Evolutionary conservation across 2,797 vertebrate species (phyloP), one percentile per base, ranked within the genome.

Genomic region (Rhynchotus rufescens): DNA sequence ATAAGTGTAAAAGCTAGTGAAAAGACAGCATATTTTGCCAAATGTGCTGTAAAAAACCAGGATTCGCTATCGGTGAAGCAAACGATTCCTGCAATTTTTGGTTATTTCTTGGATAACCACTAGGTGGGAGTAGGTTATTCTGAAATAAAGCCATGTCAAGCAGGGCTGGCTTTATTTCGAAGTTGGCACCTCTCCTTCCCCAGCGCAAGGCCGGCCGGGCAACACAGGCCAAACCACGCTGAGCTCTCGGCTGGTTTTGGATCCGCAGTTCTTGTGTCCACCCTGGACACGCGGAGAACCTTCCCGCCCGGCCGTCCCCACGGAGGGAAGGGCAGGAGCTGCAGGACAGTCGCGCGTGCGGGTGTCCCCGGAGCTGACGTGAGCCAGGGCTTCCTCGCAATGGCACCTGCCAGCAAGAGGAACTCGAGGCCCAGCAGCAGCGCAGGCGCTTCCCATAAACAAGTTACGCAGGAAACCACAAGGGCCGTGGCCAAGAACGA

Each of bases 51-150:
- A 57, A 57, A 32, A 56, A 44, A 49, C 5, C 13, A 45, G 10
- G n/a, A 59, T 34, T 19, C 9, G n/a, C 15, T 49, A 32, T 22
- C 23, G 22, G 28, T 57, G 7, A 22, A 34, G 20, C 45, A 47
- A 28, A 20, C 40, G 15, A 51, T 51, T 56, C 28, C 52, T n/a
- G n/a, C 28, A 7, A 36, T 56, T n/a, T 30, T 56, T 17, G 11
- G 25, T 15, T 30, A 17, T 19, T 68, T 54, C 54, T 16, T 52
- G 44, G 21, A 30, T 73, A 57, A 44, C 94, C 96, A 49, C 92
- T 97, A 95, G 95, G 65, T 95, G 96, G 96, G 80, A 94, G 88
- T 89, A 34, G 76, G 59, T 87, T 80, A 49, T 75, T 38, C 92
- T 47, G 16, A n/a, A 88, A 92, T 44, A 49, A 19, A 4, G 19